A percentile compares a stretch with the other conserved stretches of the same genome.
These are phyloP conservation scores for Stomatorhinus ivindoensis DNA, from an alignment of 2,113 vertebrate species.

Conservation along the genomic window DNA sequence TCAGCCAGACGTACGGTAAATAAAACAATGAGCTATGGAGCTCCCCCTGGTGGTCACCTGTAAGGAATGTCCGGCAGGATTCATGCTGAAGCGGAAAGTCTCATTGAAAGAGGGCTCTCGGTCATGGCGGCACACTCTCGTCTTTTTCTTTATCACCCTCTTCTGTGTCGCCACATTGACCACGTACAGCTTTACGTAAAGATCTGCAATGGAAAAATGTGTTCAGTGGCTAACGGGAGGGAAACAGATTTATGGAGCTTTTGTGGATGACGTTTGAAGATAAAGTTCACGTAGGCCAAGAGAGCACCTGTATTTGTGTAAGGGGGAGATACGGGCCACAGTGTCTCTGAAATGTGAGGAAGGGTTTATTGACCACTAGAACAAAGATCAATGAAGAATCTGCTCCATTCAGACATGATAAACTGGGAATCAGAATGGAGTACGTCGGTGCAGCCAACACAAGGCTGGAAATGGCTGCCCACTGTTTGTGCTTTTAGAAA, in stretches of 20 bases:
- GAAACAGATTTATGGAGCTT: not conserved
- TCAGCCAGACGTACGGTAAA: not conserved
- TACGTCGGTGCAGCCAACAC: not conserved
- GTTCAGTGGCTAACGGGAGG: not conserved
- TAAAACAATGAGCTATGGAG: not conserved
- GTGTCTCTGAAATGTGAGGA: not conserved
- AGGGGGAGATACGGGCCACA: not conserved
- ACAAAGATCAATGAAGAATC: not conserved
- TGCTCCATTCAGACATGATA: not conserved
- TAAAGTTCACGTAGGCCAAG: not conserved
- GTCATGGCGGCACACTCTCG: constrained; percentile 93
- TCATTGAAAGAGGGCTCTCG: constrained; percentile 97
- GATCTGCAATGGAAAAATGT: constrained; percentile 57
- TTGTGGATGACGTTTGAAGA: not conserved
- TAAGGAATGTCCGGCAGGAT: constrained; percentile 90
- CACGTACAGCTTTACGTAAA: constrained; percentile 96
- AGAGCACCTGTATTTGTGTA: not conserved
- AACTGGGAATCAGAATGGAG: not conserved
- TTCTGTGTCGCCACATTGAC: constrained; percentile 94
- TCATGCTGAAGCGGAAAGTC: constrained; percentile 91
- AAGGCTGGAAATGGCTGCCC: not conserved
- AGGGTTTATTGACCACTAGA: not conserved
- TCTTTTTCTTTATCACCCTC: constrained; percentile 97
- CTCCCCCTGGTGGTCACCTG: constrained; percentile 65
- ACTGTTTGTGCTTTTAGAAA: not conserved